Evolutionary conservation across 1,140 invertebrate genomes (phyloP).

Genomic region (Metaphire vulgaris): DNA sequence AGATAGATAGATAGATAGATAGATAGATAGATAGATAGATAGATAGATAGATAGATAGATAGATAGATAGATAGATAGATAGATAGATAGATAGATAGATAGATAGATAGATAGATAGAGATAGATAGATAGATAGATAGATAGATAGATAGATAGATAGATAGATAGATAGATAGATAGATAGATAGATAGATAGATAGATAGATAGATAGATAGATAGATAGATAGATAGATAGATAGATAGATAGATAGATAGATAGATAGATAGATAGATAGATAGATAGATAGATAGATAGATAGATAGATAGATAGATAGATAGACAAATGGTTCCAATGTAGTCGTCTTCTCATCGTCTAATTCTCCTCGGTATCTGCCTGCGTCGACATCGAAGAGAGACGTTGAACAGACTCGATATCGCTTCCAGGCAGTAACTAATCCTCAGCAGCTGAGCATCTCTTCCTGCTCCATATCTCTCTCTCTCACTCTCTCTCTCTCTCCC

Average conservation of each 20-base stretch:
- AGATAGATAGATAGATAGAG: neutral
- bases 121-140: neutral
- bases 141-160: neutral
- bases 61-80: neutral
- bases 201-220: neutral
- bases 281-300: neutral
- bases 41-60: conserved; percentile 7
- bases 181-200: neutral
- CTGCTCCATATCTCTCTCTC: no score
- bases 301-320: neutral
- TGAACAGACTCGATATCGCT: no score
- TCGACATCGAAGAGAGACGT: no score
- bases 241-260: neutral
- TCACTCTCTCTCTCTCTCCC: no score
- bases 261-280: neutral
- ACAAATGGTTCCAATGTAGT: no score
- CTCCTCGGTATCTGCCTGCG: no score
- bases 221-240: neutral
- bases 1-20: neutral
- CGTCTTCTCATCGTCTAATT: no score
- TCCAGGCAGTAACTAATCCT: no score
- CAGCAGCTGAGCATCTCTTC: no score
- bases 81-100: neutral
- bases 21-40: neutral
- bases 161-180: neutral